Evolutionary conservation across 2,113 vertebrate genomes (phyloP).

Genomic region (Pycnonotus jocosus): DNA sequence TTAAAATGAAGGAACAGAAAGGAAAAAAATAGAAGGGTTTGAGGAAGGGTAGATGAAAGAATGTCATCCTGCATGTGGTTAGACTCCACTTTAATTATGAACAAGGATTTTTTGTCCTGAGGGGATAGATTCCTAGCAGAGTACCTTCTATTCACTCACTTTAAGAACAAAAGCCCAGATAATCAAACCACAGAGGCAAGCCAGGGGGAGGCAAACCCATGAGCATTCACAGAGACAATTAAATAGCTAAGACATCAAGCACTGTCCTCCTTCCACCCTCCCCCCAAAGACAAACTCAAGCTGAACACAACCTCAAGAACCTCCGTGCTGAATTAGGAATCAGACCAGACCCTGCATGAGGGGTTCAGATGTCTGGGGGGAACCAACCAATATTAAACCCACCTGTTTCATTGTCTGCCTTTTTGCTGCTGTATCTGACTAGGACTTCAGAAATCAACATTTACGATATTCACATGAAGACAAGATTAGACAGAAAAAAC

Average conservation of each 20-base stretch:
- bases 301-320: background rate
- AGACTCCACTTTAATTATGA: background rate
- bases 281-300: background rate
- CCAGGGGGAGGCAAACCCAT: background rate
- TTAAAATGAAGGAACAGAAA: background rate
- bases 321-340: background rate
- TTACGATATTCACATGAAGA: background rate
- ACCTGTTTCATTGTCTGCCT: background rate
- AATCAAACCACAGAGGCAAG: background rate
- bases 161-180: background rate
- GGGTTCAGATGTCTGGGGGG: background rate
- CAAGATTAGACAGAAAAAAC: background rate
- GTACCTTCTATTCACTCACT: background rate
- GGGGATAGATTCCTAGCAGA: background rate
- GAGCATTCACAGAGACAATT: background rate
- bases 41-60: background rate
- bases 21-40: background rate
- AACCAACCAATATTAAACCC: constrained; percentile 16
- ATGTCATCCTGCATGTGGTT: background rate
- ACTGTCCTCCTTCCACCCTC: background rate
- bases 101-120: background rate
- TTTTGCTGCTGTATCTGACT: background rate
- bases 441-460: background rate
- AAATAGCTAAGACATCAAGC: background rate
- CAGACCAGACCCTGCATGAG: background rate